Base-by-base conservation (phyloP, 2,113 vertebrate genomes). In the Barnardius zonarius region DNA sequence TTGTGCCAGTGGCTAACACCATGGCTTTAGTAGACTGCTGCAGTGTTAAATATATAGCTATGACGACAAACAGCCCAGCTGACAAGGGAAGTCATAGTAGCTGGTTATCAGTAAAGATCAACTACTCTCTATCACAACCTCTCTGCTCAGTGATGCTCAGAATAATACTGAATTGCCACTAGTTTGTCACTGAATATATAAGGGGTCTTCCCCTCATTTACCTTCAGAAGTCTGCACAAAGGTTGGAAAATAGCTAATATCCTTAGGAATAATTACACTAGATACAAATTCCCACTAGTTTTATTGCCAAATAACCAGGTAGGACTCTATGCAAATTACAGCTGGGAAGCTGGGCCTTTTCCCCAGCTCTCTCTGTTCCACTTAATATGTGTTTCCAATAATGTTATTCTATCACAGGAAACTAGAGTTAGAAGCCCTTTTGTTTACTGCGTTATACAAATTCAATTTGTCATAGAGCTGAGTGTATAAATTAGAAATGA, bases 391-490 rank as follows among this genome's bases (percentile, higher is more conserved):
- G 84, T 12, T 96, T 90, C 92, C 96, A 97, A 88, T 86, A 74
- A 88, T 18, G 28, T 96, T 88, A 90, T 51, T 61, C 94, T 94
- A 91, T 86, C 80, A 80, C 88, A 80, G 88, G 31, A 85, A 90
- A 59, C n/a, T 3, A 30, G 44, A 87, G 79, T 41, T 64, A 35
- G 79, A 67, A 91, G 76, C 33, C 83, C 88, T 75, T 95, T 91
- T 97, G 95, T 97, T 97, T 96, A 92, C 79, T 81, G 70, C 94
- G 95, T 93, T 92, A 78, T 55, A 97, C 95, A 96, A 97, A 97
- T 96, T 91, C 96, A 93, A 95, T 97, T 96, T 91, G 96, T 95
- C 94, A 95, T 57, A 85, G 96, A 93, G 93, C 83, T 61, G 85
- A 63, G 20, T 78, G 86, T 91, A 95, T 94, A 94, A 97, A 97